A percentile compares a stretch with the other conserved stretches of the same genome.
Evolutionary conservation across 2,113 vertebrate species (phyloP).

Genomic region (Tympanuchus pallidicinctus): DNA sequence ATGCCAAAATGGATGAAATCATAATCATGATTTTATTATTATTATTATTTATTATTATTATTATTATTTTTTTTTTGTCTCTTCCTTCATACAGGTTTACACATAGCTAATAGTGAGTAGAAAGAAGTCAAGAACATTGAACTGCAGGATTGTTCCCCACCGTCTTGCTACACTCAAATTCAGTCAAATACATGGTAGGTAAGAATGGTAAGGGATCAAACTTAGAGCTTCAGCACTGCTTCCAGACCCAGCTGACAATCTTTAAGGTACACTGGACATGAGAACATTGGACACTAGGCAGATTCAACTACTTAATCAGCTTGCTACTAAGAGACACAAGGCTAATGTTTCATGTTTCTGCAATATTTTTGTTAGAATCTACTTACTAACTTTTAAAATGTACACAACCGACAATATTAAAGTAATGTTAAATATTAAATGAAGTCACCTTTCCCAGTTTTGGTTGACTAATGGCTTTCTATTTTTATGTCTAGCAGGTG

Average conservation of each 20-base stretch:
- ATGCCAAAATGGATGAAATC: neutral
- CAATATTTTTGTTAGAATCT: neutral
- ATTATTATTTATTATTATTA: too few relatives aligned
- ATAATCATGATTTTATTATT: neutral
- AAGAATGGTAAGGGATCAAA: neutral
- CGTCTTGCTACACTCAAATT: neutral
- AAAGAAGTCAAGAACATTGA: neutral
- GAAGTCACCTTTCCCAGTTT: neutral
- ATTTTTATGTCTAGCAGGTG: neutral
- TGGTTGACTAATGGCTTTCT: neutral
- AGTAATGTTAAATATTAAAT: neutral
- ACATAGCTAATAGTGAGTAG: neutral
- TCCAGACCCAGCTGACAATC: neutral
- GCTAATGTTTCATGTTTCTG: neutral
- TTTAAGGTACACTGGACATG: neutral
- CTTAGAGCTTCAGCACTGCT: neutral
- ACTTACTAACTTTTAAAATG: neutral
- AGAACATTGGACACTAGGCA: rapidly evolving
- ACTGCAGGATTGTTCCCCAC: neutral
- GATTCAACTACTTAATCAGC: neutral
- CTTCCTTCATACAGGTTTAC: neutral
- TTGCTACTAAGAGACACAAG: neutral
- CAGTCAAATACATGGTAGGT: neutral
- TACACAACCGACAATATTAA: too few relatives aligned
- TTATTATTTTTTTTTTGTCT: neutral